These are phyloP conservation scores for Cheilosia urbana DNA, from an alignment of 2,888 invertebrate species.

Conservation along the genomic window DNA sequence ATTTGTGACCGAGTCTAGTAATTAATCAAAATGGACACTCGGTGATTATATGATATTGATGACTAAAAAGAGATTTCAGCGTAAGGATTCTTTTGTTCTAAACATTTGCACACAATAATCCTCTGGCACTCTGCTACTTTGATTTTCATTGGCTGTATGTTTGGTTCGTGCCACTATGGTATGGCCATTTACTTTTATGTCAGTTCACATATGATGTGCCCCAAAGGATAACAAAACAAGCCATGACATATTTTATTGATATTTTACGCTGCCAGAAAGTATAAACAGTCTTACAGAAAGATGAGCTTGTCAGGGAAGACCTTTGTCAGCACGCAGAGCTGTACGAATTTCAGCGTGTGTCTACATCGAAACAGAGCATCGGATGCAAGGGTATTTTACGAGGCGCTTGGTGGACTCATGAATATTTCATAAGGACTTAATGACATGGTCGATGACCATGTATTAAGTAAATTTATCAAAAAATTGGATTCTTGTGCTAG, in stretches of 20 bases:
- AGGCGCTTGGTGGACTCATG: slow-evolving; percentile 61
- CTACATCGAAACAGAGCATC: background rate
- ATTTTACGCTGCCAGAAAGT: slow-evolving; percentile 57
- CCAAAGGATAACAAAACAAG: slow-evolving; percentile 54
- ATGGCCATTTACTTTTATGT: slow-evolving; percentile 37
- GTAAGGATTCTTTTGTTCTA: slow-evolving; percentile 6
- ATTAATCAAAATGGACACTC: slow-evolving; percentile 52
- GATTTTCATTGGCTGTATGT: slow-evolving; percentile 27
- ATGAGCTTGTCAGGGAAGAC: slow-evolving; percentile 5
- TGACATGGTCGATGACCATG: slow-evolving; percentile 73
- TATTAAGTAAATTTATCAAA: slow-evolving; percentile 73
- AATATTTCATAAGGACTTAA: slow-evolving; percentile 73
- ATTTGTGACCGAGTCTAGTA: slow-evolving; percentile 30
- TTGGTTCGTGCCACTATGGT: background rate
- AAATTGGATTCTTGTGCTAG: slow-evolving; percentile 47
- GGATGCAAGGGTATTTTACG: slow-evolving; percentile 41
- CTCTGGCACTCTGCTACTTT: slow-evolving; percentile 13
- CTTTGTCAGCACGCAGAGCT: background rate
- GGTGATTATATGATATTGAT: too few species aligned
- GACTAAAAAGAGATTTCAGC: slow-evolving; percentile 10
- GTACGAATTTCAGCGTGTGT: slow-evolving; percentile 3
- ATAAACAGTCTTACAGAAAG: slow-evolving; percentile 36
- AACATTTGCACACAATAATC: slow-evolving; percentile 21
- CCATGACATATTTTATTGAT: slow-evolving; percentile 65
- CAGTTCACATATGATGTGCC: slow-evolving; percentile 49